Base-by-base conservation (phyloP, 2,888 invertebrate species). In the Cheilosia urbana region DNA sequence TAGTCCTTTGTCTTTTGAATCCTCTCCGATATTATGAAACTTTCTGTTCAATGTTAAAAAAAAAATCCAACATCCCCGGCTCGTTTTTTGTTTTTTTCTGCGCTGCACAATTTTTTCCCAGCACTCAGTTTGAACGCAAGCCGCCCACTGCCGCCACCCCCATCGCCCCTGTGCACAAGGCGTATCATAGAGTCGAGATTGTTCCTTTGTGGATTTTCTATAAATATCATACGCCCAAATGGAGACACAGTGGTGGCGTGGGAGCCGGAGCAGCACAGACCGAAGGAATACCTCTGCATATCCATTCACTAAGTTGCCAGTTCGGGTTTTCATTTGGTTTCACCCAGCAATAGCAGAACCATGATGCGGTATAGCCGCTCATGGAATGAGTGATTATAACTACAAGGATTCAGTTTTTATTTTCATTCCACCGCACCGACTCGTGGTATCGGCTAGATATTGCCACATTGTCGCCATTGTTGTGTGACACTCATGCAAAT, bases 141-240 rank as follows among this genome's bases (percentile, higher is more conserved):
- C 27, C 24, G 11, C 24, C 47, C 45, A 34, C 37, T 6, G 21
- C 53, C 49, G 51, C 55, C 53, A 11, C 47, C 19, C 19, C 11
- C 3, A 19, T 27, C 21, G 5, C 27, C 15, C 5, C 57, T 9
- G 69, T 63, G 47, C 80, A 80, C 80, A 84, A 84, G 80, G 80
- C 84, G 53, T 81, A 77, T 81, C 85, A 62, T 57, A 63, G 81
- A 81, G 57, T 73, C 71, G 81, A 85, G 81, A 85, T 85, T 85
- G 85, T 85, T 85, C 85, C 85, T 85, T 85, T 85, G 85, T 81
- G 85, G 85, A 77, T 77, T 81, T 84, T 81, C 85, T 85, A 85
- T 85, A 81, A 85, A 85, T 81, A 85, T 85, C 85, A 85, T 85
- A 77, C 85, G 85, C 81, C 81, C 72, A 85, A 85, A 85, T 85